Conservation (phyloP, 1,140 invertebrate genomes). For the Galleria mellonella region DNA sequence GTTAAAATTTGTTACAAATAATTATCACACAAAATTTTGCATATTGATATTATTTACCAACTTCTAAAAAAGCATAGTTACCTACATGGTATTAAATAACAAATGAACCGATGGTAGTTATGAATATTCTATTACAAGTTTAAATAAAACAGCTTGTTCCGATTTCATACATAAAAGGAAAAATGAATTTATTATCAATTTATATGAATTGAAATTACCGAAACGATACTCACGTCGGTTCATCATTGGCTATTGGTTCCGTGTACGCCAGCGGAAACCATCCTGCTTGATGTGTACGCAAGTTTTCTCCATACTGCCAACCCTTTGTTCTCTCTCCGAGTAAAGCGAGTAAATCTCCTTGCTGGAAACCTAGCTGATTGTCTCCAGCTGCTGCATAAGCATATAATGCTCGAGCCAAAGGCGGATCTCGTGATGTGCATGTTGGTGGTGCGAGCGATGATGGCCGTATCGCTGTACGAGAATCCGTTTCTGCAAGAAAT, state of each 20-base stretch:
- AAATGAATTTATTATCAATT: too few species aligned
- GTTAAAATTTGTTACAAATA: too few species aligned
- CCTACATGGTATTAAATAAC: too few species aligned
- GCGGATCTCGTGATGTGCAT: constrained; percentile 75
- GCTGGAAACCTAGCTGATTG: constrained; percentile 93
- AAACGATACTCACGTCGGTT: constrained; percentile 35
- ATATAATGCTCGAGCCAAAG: constrained; percentile 88
- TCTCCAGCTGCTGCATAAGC: constrained; percentile 93
- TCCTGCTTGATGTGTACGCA: constrained; percentile 90
- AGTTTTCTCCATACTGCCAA: constrained; percentile 96
- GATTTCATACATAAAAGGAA: too few species aligned
- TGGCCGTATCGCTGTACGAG: constrained; percentile 73
- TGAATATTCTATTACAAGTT: too few species aligned
- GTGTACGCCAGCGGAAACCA: constrained; percentile 97
- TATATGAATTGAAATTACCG: too few species aligned
- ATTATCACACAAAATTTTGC: too few species aligned
- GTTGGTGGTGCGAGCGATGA: constrained; percentile 83
- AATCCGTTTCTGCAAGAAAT: constrained; percentile 35
- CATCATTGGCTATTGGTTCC: constrained; percentile 75
- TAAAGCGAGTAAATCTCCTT: constrained; percentile 91
- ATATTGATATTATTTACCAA: too few species aligned
- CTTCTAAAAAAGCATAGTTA: too few species aligned
- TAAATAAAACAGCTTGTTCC: too few species aligned
- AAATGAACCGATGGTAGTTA: too few species aligned
- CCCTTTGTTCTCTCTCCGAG: constrained; percentile 94